A percentile compares a stretch with the other conserved stretches of the same genome.
phyloP scores from a whole-genome alignment of 92 coral and sea anemone species.

The Epizoanthus illoricatus region DNA sequence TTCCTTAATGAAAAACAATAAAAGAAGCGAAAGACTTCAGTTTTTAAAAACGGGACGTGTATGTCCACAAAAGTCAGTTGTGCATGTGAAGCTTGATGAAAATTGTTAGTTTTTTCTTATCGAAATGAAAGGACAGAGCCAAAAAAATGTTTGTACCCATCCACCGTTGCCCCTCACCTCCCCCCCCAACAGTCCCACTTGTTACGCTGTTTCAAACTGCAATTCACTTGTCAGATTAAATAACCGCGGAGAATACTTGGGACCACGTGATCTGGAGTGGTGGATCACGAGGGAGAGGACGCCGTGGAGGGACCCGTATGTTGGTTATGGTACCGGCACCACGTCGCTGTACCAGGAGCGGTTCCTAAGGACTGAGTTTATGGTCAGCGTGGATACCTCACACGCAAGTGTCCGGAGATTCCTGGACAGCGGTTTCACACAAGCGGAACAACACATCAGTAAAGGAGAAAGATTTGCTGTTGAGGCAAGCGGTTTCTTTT shows the following conservation, averaged over 20 bases:
- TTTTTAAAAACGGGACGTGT: no score
- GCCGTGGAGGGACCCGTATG: constrained; percentile 86
- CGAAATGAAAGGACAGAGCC: no score
- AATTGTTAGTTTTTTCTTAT: no score
- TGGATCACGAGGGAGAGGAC: constrained; percentile 68
- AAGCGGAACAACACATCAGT: constrained; percentile 49
- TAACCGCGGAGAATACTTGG: constrained; percentile 73
- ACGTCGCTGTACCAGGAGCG: constrained; percentile 71
- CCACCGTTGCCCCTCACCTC: no score
- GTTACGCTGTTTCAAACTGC: background rate
- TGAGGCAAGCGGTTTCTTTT: constrained; percentile 57
- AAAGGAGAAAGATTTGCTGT: constrained; percentile 68
- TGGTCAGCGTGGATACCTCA: constrained; percentile 67
- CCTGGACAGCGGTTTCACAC: constrained; percentile 63
- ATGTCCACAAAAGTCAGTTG: no score
- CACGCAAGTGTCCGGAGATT: constrained; percentile 62
- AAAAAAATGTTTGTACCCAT: no score
- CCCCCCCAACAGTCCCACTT: no score
- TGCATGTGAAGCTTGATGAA: no score
- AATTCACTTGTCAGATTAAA: constrained; percentile 54
- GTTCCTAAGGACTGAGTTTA: constrained; percentile 78
- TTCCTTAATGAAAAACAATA: no score
- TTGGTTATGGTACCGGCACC: constrained; percentile 61
- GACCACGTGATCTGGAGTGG: constrained; percentile 89
- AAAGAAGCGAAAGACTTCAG: no score